Base-by-base conservation (phyloP, 2,113 vertebrate species). In the Anoplopoma fimbria region DNA sequence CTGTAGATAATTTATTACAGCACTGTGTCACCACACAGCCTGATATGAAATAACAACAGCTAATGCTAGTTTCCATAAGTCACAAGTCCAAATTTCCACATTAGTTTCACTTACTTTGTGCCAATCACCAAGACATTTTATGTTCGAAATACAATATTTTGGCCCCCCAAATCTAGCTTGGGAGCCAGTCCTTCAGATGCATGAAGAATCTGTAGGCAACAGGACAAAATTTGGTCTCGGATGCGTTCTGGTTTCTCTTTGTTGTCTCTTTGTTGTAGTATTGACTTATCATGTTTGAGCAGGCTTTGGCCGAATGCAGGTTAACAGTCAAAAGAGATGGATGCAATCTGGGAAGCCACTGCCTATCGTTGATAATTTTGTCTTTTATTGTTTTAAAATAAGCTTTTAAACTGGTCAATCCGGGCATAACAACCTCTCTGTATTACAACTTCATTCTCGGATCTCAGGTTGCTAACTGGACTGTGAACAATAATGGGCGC, bases 41-140 rank as follows among this genome's bases (percentile, higher is more conserved):
- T 72, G 83, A 92, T 85, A 82, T 81, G 68, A 88, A 85, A 89
- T 53, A 84, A 83, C 68, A 83, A 77, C 45, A 75, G 57, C 77
- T 84, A 53, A 65, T 31, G 55, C 69, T 86, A 25, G 87, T 85
- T 88, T 88, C 79, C 82, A 84, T 45, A 69, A 74, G 42, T 64
- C 69, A 51, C 31, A 85, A 19, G n/a, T 79, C 45, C 69, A 83
- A 78, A 71, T 90, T 90, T 88, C 85, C 90, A 87, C 60, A 72
- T 47, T 45, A 33, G 76, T 64, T 76, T 73, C 23, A 3, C 12
- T 58, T 25, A 23, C 31, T 79, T 36, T n/a, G 45, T 36, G 68
- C 70, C 53, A 77, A 62, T 72, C 62, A 38, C 19, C 10, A 36
- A 84, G 65, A 81, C 34, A 15, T 58, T 68, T 65, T 29, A n/a